Evolutionary conservation across 2,797 vertebrate genomes (phyloP), one percentile per base, ranked within the genome.

Genomic region (Chrysocyon brachyurus): DNA sequence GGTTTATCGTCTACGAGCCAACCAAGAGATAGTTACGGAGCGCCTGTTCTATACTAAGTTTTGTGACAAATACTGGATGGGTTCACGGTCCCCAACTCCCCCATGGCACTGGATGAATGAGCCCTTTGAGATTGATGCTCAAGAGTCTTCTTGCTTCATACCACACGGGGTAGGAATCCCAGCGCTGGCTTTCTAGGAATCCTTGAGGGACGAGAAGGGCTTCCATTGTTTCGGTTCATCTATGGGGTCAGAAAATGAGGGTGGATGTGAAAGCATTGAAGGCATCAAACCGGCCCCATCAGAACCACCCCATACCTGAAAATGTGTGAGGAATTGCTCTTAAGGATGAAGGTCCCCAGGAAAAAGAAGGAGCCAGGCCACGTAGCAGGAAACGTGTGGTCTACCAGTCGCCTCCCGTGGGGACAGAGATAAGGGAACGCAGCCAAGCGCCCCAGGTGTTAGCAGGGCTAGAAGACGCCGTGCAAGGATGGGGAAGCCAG

Each of bases 141-240:
- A 49, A 72, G 33, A 9, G 12, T 36, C 59, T 40, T 12, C 4
- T 17, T 22, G 24, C 61, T 40, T 8, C 33, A 1, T 0, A 26
- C 4, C 57, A 2, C 26, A 0, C 0, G 0, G 22, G 16, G 14
- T 8, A 16, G 15, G 4, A n/a, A 19, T 6, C 31, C 22, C n/a
- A 3, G n/a, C 11, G 22, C 6, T 33, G 1, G 4, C 5, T 12
- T 7, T 57, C 52, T 28, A 49, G 56, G 63, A 8, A 70, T n/a
- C 21, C 8, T 26, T 2, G 7, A 52, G 2, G 2, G 46, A 14
- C 16, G 16, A 73, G 1, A 26, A 15, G 0, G 26, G 46, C 12
- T 11, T 22, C 8, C 1, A 7, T 12, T 6, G 21, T 11, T 57
- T 3, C 6, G 3, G 8, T 61, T 36, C 3, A 12, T 31, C 40